Evolutionary conservation across 2,797 vertebrate genomes (phyloP), one percentile per base, ranked within the genome.

Genomic region (Hippocampus kuda): DNA sequence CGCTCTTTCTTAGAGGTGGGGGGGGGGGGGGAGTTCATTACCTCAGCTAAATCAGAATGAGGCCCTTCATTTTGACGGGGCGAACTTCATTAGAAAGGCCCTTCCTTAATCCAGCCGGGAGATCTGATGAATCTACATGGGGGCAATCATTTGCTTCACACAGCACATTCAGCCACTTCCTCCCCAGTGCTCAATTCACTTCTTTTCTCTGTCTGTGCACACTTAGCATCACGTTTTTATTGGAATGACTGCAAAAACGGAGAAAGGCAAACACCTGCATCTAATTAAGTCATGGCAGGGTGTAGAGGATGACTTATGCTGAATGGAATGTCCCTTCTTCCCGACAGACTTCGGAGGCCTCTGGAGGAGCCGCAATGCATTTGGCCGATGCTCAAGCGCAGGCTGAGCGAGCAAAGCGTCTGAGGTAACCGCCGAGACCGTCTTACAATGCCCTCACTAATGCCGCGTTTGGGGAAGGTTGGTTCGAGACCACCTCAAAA

Each of bases 31-130:
- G 97, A 97, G 94, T 96, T 98, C 94, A 97, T 98, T 98, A 95
- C 93, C 95, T 97, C 94, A 96, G 94, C 94, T 95, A 94, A 97
- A 97, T 97, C 96, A 95, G 95, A 98, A 97, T 96, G 95, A 97
- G 94, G 93, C 94, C 94, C 94, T 95, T 95, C 93, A 94, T 95
- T 96, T 94, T 94, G 95, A 96, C 94, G 93, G 94, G 93, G 94
- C 89, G 88, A 98, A 98, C 94, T 96, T 99, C 96, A 99, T 98
- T 98, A 98, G 95, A 94, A 94, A 94, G 92, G 93, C 94, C 95
- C 92, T 93, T 94, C 94, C 89, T 90, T 96, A 94, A 95, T 96
- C 94, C 94, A 98, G 94, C 93, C 90, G 95, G 94, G 94, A 95
- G 92, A 93, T 91, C 93, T 96, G 96, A 97, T 96, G 95, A 97